Percentiles rank a stretch among this genome's conserved stretches.
phyloP scores from a whole-genome alignment of 2,797 vertebrate genomes.

The Arvicola amphibius region DNA sequence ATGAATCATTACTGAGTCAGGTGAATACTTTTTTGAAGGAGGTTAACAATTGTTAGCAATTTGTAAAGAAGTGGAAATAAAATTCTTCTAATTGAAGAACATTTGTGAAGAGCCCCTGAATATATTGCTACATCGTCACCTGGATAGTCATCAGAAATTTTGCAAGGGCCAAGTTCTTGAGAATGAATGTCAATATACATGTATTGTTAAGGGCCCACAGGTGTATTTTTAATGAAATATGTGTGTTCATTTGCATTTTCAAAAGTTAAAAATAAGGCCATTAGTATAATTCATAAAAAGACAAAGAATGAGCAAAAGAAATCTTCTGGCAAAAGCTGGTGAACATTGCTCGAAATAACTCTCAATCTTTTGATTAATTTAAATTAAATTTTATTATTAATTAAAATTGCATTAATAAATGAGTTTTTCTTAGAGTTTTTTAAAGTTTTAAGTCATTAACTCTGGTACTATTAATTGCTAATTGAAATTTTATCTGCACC shows the following conservation, averaged over 20 bases:
- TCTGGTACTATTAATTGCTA: conserved; percentile 35
- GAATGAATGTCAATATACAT: background rate
- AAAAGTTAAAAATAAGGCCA: background rate
- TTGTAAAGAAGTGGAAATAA: conserved; percentile 44
- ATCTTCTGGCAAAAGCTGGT: background rate
- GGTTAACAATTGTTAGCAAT: conserved; percentile 22
- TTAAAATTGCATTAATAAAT: conserved; percentile 47
- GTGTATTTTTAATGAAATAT: background rate
- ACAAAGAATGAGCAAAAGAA: conserved; percentile 3
- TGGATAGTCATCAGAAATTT: conserved; percentile 10
- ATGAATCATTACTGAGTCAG: background rate
- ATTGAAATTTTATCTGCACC: conserved; percentile 32
- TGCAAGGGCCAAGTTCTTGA: background rate
- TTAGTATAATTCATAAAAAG: background rate
- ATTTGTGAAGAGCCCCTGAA: conserved; percentile 20
- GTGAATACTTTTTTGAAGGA: conserved; percentile 46
- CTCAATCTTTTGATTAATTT: conserved; percentile 42
- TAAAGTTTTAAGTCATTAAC: conserved; percentile 48
- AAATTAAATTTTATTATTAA: conserved; percentile 32
- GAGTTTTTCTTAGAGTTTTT: conserved; percentile 10
- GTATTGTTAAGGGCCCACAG: background rate
- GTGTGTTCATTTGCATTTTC: background rate
- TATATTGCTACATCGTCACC: conserved; percentile 46
- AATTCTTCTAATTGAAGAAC: conserved; percentile 19
- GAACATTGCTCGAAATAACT: conserved; percentile 27